phyloP scores from a whole-genome alignment of 2,888 invertebrate species.

The Drosophila dives region DNA sequence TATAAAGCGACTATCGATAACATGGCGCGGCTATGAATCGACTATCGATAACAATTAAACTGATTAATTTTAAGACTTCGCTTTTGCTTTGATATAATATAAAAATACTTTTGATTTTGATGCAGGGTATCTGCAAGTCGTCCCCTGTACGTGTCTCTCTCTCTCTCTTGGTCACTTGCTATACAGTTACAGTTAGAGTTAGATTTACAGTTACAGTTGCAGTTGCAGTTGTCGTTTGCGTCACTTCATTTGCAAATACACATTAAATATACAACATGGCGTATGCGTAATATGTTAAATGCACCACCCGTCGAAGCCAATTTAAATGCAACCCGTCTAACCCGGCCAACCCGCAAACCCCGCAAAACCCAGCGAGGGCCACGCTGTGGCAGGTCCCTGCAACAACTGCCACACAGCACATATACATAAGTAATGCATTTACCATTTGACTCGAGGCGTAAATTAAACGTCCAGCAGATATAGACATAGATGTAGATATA shows the following conservation, averaged over 20 bases:
- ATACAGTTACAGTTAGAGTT: neutral
- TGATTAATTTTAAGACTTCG: neutral
- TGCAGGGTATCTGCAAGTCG: neutral
- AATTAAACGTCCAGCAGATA: constrained; percentile 55
- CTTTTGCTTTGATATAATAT: neutral
- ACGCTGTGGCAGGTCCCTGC: neutral
- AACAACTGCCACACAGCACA: neutral
- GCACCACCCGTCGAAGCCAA: constrained; percentile 42
- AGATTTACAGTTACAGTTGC: constrained; percentile 1
- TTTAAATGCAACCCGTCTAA: constrained; percentile 27
- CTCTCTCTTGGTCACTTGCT: neutral
- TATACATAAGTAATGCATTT: constrained; percentile 59
- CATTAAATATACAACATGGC: constrained; percentile 61
- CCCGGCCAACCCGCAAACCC: neutral
- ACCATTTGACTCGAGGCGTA: constrained; percentile 65
- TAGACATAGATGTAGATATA: neutral
- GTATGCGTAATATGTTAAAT: constrained; percentile 66
- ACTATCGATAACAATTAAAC: neutral
- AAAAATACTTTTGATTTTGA: neutral
- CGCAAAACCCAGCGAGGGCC: constrained; percentile 4
- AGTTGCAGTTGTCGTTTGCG: constrained; percentile 42
- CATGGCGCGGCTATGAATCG: neutral
- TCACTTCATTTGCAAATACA: constrained; percentile 51
- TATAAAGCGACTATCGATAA: neutral
- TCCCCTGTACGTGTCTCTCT: neutral